Percentiles rank a stretch among this genome's conserved stretches.
These are phyloP conservation scores for Cephus pygmeus DNA, from an alignment of 2,888 invertebrate genomes.

Conservation along the genomic window DNA sequence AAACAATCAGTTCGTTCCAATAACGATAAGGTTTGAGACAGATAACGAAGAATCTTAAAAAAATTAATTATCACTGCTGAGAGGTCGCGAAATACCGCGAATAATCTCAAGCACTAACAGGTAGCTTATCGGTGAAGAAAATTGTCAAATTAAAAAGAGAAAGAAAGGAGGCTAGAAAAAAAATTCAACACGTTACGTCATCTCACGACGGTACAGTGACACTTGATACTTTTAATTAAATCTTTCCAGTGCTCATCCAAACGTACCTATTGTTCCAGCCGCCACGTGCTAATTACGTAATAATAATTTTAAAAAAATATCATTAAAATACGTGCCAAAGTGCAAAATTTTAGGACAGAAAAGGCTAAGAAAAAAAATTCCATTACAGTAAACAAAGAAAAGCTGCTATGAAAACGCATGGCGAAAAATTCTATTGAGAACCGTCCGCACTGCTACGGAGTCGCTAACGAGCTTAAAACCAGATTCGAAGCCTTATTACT, in stretches of 20 bases:
- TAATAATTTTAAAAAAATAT: background rate
- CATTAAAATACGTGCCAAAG: background rate
- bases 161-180: background rate
- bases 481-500: constrained; percentile 46
- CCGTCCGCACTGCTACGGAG: constrained; percentile 41
- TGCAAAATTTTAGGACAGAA: background rate
- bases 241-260: background rate
- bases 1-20: background rate
- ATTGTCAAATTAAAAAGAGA: background rate
- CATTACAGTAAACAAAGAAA: background rate
- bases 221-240: background rate
- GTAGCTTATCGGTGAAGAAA: background rate
- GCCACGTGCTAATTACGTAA: background rate
- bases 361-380: background rate
- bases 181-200: background rate
- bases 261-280: background rate
- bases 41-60: background rate
- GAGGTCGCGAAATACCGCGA: background rate
- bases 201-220: background rate
- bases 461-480: constrained; percentile 54
- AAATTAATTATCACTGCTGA: background rate
- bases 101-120: background rate
- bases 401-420: background rate
- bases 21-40: background rate
- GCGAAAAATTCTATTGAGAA: constrained; percentile 16